phyloP scores from a whole-genome alignment of 2,888 invertebrate species.

The Parnassius smintheus region DNA sequence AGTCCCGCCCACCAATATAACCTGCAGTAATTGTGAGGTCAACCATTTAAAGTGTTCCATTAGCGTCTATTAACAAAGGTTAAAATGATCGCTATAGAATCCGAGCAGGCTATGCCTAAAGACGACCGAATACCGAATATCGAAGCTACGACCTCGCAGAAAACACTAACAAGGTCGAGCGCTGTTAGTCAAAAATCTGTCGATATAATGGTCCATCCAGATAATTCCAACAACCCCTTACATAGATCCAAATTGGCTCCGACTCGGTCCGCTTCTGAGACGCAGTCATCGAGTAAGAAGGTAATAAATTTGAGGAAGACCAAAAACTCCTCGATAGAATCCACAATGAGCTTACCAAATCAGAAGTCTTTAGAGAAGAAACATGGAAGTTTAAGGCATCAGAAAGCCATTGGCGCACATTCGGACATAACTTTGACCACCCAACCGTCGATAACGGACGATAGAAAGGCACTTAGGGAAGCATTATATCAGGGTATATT shows the following conservation, averaged over 20 bases:
- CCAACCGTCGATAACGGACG: constrained; percentile 75
- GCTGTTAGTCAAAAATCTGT: constrained; percentile 83
- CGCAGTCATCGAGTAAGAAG: constrained; percentile 70
- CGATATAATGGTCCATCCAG: constrained; percentile 78
- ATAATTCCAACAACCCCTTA: constrained; percentile 67
- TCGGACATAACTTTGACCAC: constrained; percentile 79
- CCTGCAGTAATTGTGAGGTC: constrained; percentile 33
- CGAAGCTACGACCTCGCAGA: constrained; percentile 68
- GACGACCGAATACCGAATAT: constrained; percentile 62
- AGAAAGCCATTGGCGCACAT: constrained; percentile 82
- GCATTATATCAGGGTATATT: constrained; percentile 89
- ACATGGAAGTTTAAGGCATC: constrained; percentile 80
- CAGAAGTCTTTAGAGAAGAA: constrained; percentile 78
- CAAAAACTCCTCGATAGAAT: constrained; percentile 77
- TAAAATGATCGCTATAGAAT: constrained; percentile 73
- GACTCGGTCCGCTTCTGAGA: constrained; percentile 71
- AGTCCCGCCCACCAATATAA: constrained; percentile 75
- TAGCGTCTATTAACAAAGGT: constrained; percentile 5
- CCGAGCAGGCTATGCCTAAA: constrained; percentile 63
- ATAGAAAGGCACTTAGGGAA: constrained; percentile 86
- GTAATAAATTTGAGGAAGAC: constrained; percentile 71
- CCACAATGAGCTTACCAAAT: constrained; percentile 77
- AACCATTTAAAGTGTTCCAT: constrained; percentile 22
- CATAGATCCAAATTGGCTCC: constrained; percentile 75
- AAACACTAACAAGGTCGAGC: constrained; percentile 80